Evolutionary conservation across 64 coral and sea anemone species (phyloP).

Genomic region (Montipora capricornis): DNA sequence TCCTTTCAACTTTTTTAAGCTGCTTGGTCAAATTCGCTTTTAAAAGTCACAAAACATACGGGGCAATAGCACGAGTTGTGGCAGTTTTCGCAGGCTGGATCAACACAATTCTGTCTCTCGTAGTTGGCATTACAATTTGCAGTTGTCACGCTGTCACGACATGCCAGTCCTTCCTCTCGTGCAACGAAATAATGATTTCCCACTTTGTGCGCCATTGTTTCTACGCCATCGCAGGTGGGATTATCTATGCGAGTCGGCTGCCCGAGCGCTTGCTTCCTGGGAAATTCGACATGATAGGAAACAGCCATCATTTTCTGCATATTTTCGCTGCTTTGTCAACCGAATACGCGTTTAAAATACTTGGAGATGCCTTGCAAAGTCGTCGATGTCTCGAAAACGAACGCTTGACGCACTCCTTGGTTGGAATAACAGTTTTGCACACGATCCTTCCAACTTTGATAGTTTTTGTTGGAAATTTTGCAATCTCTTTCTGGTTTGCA

Average conservation of each 20-base stretch:
- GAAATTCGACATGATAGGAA: slow-evolving; percentile 56
- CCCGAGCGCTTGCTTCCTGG: slow-evolving; percentile 46
- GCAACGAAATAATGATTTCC: slow-evolving; percentile 8
- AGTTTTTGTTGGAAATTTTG: slow-evolving; percentile 33
- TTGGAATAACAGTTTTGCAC: background rate
- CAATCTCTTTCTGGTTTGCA: slow-evolving; percentile 34
- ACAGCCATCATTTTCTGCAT: slow-evolving; percentile 62
- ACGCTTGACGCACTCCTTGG: background rate
- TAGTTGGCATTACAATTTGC: slow-evolving; percentile 38
- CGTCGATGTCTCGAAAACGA: background rate
- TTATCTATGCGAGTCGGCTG: slow-evolving; percentile 30
- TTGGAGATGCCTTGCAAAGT: slow-evolving; percentile 18
- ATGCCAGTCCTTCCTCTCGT: slow-evolving; percentile 34
- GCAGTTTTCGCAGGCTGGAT: slow-evolving; percentile 30
- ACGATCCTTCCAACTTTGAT: slow-evolving; percentile 26
- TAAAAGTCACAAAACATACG: background rate
- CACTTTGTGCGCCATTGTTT: slow-evolving; percentile 48
- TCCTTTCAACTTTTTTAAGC: slow-evolving; percentile 47
- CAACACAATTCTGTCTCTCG: slow-evolving; percentile 4
- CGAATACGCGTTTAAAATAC: slow-evolving; percentile 39
- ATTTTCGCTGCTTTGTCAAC: slow-evolving; percentile 35
- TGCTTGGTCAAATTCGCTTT: slow-evolving; percentile 23
- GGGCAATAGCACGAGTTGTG: background rate
- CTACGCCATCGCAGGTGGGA: background rate
- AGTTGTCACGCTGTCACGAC: slow-evolving; percentile 29